phyloP scores from a whole-genome alignment of 2,113 vertebrate species.

The Odontesthes bonariensis region DNA sequence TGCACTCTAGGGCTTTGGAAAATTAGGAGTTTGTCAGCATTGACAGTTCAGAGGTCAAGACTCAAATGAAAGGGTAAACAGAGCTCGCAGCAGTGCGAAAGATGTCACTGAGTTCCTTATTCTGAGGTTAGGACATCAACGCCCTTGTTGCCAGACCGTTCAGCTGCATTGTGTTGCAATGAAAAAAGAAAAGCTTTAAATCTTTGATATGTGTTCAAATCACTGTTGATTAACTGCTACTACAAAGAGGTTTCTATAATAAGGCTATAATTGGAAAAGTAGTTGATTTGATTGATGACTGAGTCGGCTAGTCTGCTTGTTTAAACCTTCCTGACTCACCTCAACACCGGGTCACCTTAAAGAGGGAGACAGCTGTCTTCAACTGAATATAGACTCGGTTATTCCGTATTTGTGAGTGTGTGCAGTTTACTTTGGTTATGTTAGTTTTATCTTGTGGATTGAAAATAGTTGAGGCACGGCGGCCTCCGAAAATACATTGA shows the following conservation, averaged over 20 bases:
- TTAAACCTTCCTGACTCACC: constrained; percentile 17
- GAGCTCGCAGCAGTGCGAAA: constrained; percentile 7
- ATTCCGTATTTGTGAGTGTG: neutral
- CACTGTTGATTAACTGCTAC: neutral
- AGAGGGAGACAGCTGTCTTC: constrained; percentile 42
- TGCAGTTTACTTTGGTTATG: neutral
- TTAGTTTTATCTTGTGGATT: neutral
- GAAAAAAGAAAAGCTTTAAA: neutral
- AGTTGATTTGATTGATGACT: neutral
- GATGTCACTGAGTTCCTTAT: constrained; percentile 8
- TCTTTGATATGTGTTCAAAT: neutral
- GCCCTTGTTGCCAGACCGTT: neutral
- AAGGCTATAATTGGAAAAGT: neutral
- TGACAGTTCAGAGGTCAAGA: neutral
- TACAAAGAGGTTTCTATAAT: neutral
- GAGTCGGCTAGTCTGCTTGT: constrained; percentile 3
- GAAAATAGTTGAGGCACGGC: neutral
- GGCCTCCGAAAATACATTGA: neutral
- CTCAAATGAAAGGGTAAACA: constrained; percentile 24
- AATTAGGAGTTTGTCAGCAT: neutral
- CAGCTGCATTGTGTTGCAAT: neutral
- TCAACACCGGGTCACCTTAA: constrained; percentile 40
- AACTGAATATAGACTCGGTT: constrained; percentile 23
- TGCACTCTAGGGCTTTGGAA: constrained; percentile 4
- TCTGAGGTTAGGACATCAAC: neutral